Evolutionary conservation across 64 coral and sea anemone species (phyloP).

Genomic region (Platygyra sinensis): DNA sequence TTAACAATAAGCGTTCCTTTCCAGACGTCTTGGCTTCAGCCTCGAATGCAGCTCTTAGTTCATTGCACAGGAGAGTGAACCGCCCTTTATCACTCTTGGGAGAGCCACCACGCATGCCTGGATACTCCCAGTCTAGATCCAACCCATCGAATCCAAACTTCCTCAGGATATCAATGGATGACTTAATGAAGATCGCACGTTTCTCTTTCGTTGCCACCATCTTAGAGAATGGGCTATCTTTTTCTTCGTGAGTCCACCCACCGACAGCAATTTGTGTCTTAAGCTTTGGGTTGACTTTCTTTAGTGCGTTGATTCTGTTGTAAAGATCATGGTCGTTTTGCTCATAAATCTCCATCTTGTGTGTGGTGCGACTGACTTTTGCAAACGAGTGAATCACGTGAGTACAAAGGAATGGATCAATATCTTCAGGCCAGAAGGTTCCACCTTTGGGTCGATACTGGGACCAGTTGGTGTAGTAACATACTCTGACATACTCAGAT

Average conservation of each 20-base stretch:
- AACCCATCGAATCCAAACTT: conserved; percentile 63
- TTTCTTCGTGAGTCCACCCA: conserved; percentile 71
- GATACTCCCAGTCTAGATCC: conserved; percentile 74
- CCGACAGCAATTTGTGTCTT: conserved; percentile 71
- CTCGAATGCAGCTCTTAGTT: conserved; percentile 54
- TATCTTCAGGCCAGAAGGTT: conserved; percentile 61
- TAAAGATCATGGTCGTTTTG: conserved; percentile 64
- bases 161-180: conserved; percentile 45
- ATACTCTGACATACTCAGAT: conserved; percentile 59
- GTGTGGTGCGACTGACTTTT: conserved; percentile 47
- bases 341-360: conserved; percentile 58
- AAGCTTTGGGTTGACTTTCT: conserved; percentile 65
- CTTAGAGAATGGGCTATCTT: conserved; percentile 68
- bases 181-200: conserved; percentile 67
- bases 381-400: conserved; percentile 52
- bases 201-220: conserved; percentile 72
- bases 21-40: conserved; percentile 46
- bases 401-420: conserved; percentile 62
- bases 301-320: conserved; percentile 53
- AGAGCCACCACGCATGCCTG: conserved; percentile 55
- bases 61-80: conserved; percentile 58
- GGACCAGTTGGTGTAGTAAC: conserved; percentile 78
- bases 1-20: conserved; percentile 62
- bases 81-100: conserved; percentile 61
- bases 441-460: conserved; percentile 69